Percentiles rank a stretch among this genome's conserved stretches.
phyloP scores from a whole-genome alignment of 30 jellyfish, hydroid and myxozoan species.

The Mastigias papua region DNA sequence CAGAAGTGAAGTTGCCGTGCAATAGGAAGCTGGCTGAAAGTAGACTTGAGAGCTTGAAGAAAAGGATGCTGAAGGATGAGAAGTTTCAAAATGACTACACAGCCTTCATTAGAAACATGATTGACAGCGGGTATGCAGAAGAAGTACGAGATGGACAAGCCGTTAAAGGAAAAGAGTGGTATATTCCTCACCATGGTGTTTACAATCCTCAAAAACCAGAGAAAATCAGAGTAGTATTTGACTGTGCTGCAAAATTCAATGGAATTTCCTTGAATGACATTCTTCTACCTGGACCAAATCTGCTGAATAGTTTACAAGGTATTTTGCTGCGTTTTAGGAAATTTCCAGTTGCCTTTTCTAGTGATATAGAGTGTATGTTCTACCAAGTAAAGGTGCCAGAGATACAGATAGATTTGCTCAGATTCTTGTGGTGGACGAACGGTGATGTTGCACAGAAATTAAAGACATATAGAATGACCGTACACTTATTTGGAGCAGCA shows the following conservation, averaged over 20 bases:
- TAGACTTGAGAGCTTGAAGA: conserved; percentile 35
- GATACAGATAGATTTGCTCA: conserved; percentile 24
- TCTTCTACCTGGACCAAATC: conserved; percentile 62
- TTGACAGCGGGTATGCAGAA: conserved; percentile 29
- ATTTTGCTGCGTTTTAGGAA: conserved; percentile 46
- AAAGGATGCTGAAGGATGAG: conserved; percentile 16
- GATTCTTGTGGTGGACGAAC: conserved; percentile 69
- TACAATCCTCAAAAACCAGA: conserved; percentile 49
- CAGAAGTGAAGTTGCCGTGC: conserved; percentile 17
- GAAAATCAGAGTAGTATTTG: conserved; percentile 63
- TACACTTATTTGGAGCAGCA: conserved; percentile 64
- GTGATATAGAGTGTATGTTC: conserved; percentile 52
- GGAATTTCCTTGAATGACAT: conserved; percentile 51
- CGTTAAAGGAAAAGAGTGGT: conserved; percentile 40
- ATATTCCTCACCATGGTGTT: conserved; percentile 67
- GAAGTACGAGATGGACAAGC: conserved; percentile 18
- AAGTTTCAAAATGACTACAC: conserved; percentile 45
- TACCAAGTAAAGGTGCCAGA: conserved; percentile 62
- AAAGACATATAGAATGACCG: conserved; percentile 30
- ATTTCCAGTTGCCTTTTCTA: conserved; percentile 41
- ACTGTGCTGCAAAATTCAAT: conserved; percentile 68
- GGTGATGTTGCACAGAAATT: conserved; percentile 22
- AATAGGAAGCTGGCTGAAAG: conserved; percentile 33
- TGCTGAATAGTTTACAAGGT: conserved; percentile 31
- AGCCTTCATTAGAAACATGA: conserved; percentile 38